Percentiles rank a stretch among this genome's conserved stretches.
These are phyloP conservation scores for Aphelinus atriplicis DNA, from an alignment of 1,140 invertebrate species.

Conservation along the genomic window DNA sequence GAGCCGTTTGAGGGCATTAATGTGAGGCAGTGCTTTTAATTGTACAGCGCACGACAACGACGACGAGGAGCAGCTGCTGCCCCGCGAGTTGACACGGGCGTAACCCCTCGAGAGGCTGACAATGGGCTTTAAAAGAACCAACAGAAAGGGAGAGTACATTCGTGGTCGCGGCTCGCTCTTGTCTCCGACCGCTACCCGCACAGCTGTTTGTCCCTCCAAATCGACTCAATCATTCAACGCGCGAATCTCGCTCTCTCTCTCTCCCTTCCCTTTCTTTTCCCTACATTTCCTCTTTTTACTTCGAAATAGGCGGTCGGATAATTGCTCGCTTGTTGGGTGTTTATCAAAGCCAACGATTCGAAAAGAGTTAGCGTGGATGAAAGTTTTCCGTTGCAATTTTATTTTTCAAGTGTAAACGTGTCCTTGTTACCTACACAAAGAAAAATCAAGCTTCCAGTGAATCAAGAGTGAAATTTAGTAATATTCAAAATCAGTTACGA, in stretches of 20 bases:
- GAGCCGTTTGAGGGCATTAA: slow-evolving; percentile 5
- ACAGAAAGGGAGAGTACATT: background rate
- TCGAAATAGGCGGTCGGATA: too few relatives aligned
- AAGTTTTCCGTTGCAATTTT: too few relatives aligned
- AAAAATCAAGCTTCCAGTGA: too few relatives aligned
- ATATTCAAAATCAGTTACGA: too few relatives aligned
- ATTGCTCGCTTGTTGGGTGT: too few relatives aligned
- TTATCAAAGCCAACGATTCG: too few relatives aligned
- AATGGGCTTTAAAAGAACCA: slow-evolving; percentile 24
- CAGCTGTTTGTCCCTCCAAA: background rate
- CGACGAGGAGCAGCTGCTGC: background rate
- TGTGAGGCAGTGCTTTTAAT: slow-evolving; percentile 22
- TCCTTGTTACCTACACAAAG: too few relatives aligned
- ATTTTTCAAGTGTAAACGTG: too few relatives aligned
- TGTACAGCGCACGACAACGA: slow-evolving; percentile 2
- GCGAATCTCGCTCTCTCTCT: background rate
- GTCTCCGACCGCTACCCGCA: background rate
- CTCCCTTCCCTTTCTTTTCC: too few relatives aligned
- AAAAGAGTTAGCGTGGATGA: too few relatives aligned
- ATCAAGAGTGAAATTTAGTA: too few relatives aligned
- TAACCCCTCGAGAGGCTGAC: slow-evolving; percentile 21
- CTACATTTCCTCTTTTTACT: too few relatives aligned
- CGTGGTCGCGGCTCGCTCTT: background rate
- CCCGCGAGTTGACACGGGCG: slow-evolving; percentile 5
- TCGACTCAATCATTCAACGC: slow-evolving; percentile 13